Evolutionary conservation across 2,888 invertebrate species (phyloP).

Genomic region (Allolobophora icterica): DNA sequence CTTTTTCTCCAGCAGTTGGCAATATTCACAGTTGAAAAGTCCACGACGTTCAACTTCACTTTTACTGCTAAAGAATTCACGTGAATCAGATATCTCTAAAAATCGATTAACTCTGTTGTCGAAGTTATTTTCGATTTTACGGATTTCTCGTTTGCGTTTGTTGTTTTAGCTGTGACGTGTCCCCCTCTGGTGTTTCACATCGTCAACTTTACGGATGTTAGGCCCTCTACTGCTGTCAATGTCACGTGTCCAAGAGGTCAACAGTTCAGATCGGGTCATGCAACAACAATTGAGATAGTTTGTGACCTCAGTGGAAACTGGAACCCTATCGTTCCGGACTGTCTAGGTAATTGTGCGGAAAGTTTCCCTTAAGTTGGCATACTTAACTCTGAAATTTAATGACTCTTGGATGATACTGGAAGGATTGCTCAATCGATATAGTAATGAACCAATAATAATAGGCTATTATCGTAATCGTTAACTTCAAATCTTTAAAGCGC

Average conservation of each 20-base stretch:
- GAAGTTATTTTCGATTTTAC: neutral
- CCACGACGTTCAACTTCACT: no score
- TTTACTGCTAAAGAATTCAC: neutral
- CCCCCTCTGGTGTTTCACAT: neutral
- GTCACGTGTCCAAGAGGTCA: neutral
- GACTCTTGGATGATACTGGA: no score
- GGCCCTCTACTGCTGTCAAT: neutral
- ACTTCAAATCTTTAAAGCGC: no score
- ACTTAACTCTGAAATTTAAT: no score
- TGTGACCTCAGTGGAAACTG: constrained; percentile 29
- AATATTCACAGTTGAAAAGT: no score
- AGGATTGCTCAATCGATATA: no score
- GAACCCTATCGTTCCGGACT: constrained; percentile 32
- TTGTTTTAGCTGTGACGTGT: neutral
- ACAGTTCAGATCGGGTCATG: neutral
- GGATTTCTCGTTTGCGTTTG: neutral
- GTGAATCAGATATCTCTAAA: no score
- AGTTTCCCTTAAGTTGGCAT: no score
- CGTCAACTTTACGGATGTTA: neutral
- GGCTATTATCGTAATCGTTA: no score
- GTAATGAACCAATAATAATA: no score
- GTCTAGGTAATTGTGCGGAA: neutral
- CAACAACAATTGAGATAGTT: neutral
- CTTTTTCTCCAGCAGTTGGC: no score
- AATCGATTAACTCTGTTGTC: no score